A percentile compares a stretch with the other conserved stretches of the same genome.
phyloP scores from a whole-genome alignment of 1,140 invertebrate genomes.

The Akabosia matsudoensis region DNA sequence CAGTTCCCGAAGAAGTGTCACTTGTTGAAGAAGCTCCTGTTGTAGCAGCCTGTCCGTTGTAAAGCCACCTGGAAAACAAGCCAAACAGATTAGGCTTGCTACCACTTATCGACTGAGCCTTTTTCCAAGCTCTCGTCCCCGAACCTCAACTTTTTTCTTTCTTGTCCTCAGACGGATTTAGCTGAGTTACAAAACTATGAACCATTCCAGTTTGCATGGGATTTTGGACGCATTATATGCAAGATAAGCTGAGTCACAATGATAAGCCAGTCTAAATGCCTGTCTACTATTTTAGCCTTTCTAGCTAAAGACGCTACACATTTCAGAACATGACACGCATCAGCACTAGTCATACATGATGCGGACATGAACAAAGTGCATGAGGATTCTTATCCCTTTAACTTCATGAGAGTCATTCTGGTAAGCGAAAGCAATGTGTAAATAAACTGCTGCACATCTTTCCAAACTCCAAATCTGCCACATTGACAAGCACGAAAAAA shows the following conservation, averaged over 20 bases:
- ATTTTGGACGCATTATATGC: too few species aligned
- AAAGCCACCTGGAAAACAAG: slow-evolving; percentile 46
- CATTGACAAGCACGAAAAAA: too few species aligned
- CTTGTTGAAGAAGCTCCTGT: slow-evolving; percentile 26
- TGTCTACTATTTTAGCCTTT: neutral
- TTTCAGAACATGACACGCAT: neutral
- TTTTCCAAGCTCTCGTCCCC: neutral
- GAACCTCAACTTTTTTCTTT: neutral
- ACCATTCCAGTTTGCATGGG: too few species aligned
- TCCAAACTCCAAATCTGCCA: too few species aligned
- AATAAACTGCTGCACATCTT: neutral
- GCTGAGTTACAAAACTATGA: too few species aligned
- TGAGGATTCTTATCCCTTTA: neutral
- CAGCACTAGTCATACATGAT: neutral
- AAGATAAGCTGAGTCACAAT: too few species aligned
- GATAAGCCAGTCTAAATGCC: too few species aligned
- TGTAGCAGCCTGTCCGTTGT: slow-evolving; percentile 31
- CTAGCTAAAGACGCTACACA: too few species aligned
- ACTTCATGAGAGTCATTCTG: neutral
- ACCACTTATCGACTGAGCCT: neutral
- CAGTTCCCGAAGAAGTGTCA: neutral
- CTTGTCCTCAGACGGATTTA: neutral
- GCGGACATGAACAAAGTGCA: slow-evolving; percentile 7
- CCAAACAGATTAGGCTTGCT: slow-evolving; percentile 1
- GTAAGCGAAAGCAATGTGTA: neutral